Evolutionary conservation across 2,888 invertebrate species (phyloP).

Genomic region (Caenorhabditis zanzibari): DNA sequence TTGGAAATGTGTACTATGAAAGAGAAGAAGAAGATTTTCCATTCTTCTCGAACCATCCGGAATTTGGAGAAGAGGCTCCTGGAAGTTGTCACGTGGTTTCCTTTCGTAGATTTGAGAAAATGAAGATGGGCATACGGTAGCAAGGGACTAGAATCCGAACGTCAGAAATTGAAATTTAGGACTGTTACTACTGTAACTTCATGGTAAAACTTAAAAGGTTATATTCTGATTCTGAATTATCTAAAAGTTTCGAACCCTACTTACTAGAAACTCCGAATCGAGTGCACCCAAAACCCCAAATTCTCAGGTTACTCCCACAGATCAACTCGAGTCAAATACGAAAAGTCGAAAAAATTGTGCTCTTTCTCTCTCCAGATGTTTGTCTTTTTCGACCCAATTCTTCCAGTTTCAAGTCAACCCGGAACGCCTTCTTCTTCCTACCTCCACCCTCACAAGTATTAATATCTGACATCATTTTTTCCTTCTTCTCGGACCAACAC

Average conservation of each 20-base stretch:
- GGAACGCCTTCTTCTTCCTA: constrained; percentile 22
- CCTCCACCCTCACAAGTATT: constrained; percentile 14
- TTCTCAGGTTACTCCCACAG: constrained; percentile 24
- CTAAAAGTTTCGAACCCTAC: no score
- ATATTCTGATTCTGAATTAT: no score
- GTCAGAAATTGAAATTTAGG: no score
- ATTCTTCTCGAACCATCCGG: constrained; percentile 26
- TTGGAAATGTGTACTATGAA: constrained; percentile 13
- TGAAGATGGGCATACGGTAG: neutral
- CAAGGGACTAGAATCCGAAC: no score
- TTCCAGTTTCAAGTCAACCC: constrained; percentile 23
- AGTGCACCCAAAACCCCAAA: neutral
- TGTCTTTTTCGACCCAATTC: constrained; percentile 3
- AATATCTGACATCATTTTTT: constrained; percentile 38
- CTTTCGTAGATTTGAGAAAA: neutral
- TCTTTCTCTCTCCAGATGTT: constrained; percentile 1
- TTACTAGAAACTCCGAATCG: neutral
- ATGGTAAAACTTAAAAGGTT: no score
- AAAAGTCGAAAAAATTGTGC: neutral
- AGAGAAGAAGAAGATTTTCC: constrained; percentile 20
- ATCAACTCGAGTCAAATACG: constrained; percentile 11
- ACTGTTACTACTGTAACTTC: no score
- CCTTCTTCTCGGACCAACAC: constrained; percentile 17
- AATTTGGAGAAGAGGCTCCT: constrained; percentile 7
- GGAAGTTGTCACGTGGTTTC: constrained; percentile 12